A percentile compares a stretch with the other conserved stretches of the same genome.
phyloP scores from a whole-genome alignment of 1,140 invertebrate genomes.

The Drosophila nigrodunni region DNA sequence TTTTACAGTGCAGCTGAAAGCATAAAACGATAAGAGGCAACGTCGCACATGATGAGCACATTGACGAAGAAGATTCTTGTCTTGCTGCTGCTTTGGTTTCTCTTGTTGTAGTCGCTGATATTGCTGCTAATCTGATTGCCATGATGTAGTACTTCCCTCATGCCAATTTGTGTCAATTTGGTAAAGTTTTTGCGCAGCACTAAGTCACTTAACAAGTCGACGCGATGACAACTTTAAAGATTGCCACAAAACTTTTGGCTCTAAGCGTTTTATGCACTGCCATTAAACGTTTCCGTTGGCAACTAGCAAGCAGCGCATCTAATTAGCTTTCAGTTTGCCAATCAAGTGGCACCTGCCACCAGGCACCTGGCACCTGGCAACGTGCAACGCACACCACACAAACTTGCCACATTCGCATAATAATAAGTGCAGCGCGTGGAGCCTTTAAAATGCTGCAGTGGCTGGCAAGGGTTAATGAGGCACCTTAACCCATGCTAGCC shows the following conservation, averaged over 20 bases:
- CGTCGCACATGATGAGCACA: constrained; percentile 57
- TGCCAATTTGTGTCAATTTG: constrained; percentile 77
- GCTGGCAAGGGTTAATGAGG: constrained; percentile 58
- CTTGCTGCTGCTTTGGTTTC: background rate
- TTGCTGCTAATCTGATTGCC: constrained; percentile 70
- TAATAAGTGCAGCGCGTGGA: constrained; percentile 23
- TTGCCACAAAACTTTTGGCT: constrained; percentile 15
- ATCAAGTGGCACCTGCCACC: constrained; percentile 18
- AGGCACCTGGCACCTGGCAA: background rate
- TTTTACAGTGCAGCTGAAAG: constrained; percentile 11
- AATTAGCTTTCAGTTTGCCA: constrained; percentile 35
- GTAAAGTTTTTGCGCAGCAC: constrained; percentile 24
- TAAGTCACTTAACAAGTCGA: constrained; percentile 18
- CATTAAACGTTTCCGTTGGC: constrained; percentile 18
- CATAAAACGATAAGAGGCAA: constrained; percentile 24
- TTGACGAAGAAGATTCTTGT: constrained; percentile 30
- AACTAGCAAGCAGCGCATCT: constrained; percentile 6
- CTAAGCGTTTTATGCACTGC: constrained; percentile 25
- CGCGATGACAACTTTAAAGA: constrained; percentile 18
- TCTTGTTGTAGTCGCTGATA: constrained; percentile 1
- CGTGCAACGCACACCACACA: background rate
- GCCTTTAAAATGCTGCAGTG: background rate
- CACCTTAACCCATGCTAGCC: constrained; percentile 70
- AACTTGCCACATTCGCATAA: constrained; percentile 37
- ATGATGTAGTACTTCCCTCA: constrained; percentile 53